Evolutionary conservation across 1,140 invertebrate species (phyloP).

Genomic region (Lepidurus packardi): DNA sequence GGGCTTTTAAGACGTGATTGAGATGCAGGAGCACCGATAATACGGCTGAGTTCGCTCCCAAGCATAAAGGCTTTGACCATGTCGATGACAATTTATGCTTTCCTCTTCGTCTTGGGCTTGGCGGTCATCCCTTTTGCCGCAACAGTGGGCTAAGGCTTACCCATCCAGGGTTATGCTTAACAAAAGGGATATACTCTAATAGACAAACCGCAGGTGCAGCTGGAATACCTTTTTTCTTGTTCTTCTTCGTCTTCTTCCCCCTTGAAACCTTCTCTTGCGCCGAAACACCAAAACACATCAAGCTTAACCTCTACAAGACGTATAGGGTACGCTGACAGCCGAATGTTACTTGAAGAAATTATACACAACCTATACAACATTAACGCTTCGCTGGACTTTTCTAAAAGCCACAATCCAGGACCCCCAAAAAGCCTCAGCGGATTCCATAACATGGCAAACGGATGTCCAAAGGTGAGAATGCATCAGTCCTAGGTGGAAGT

Average conservation of each 20-base stretch:
- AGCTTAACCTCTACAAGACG: conserved; percentile 1
- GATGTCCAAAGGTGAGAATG: too few species aligned
- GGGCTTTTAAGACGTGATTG: neutral
- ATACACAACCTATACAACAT: too few species aligned
- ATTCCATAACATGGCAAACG: too few species aligned
- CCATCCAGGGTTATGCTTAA: neutral
- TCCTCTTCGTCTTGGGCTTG: neutral
- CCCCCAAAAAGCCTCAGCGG: too few species aligned
- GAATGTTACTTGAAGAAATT: too few species aligned
- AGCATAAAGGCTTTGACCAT: neutral
- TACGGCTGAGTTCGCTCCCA: neutral
- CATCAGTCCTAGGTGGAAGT: too few species aligned
- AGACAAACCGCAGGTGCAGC: conserved; percentile 3
- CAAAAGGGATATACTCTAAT: neutral
- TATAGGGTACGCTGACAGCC: neutral
- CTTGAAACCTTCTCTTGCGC: neutral
- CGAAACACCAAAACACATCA: neutral
- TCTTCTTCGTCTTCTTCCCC: neutral
- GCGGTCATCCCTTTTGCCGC: neutral
- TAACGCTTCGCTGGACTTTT: too few species aligned
- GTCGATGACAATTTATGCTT: conserved; percentile 9
- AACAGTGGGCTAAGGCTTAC: neutral
- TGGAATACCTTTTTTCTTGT: neutral
- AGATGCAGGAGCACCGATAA: conserved; percentile 21
- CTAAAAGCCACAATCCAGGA: too few species aligned